phyloP scores from a whole-genome alignment of 1,140 invertebrate genomes.

The Trinorchestia longiramus region DNA sequence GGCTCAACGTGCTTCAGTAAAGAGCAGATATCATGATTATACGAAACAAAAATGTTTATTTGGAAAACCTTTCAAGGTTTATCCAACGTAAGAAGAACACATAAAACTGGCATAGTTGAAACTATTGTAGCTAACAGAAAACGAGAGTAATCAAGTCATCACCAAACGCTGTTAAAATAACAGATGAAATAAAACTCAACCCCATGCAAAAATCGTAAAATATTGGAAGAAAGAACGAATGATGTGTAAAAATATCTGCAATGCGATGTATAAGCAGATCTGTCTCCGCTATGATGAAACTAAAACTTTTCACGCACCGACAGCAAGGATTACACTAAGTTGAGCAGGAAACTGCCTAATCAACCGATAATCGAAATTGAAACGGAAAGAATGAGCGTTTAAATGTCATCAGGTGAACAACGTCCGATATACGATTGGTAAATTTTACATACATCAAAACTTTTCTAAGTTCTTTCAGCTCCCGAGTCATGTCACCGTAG shows the following conservation, averaged over 20 bases:
- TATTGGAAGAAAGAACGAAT: neutral
- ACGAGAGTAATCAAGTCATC: neutral
- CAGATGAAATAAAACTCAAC: neutral
- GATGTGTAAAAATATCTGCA: neutral
- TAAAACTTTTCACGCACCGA: neutral
- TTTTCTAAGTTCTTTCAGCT: too few species aligned
- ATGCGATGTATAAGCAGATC: neutral
- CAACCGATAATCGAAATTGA: neutral
- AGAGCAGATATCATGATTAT: neutral
- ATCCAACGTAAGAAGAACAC: neutral
- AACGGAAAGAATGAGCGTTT: neutral
- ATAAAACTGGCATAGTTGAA: neutral
- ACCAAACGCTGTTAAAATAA: neutral
- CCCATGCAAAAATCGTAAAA: neutral
- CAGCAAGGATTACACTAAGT: neutral
- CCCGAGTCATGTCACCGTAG: too few species aligned
- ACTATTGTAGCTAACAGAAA: neutral
- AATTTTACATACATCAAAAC: too few species aligned
- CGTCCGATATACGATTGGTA: too few species aligned
- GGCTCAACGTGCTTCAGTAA: neutral
- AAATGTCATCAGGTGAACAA: neutral
- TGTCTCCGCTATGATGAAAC: neutral
- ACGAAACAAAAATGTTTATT: neutral
- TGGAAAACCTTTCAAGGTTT: neutral
- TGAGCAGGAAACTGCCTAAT: neutral